Conservation (phyloP, 1,140 invertebrate genomes). For the Choristoneura fumiferana region DNA sequence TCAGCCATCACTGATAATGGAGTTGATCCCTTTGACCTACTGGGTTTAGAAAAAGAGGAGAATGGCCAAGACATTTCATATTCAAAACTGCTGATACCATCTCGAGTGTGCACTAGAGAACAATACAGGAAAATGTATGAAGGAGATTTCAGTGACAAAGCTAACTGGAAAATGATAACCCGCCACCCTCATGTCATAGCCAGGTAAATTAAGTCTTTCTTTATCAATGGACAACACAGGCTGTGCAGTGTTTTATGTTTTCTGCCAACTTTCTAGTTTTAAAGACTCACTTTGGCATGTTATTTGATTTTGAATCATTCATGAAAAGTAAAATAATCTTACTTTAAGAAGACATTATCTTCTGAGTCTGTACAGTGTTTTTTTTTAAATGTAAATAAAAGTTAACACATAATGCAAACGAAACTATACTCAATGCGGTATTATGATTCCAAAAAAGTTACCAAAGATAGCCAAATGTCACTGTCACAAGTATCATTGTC, state of each 20-base stretch:
- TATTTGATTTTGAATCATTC: conserved; percentile 22
- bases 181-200: conserved; percentile 81
- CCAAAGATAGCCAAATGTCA: too few species aligned
- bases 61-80: conserved; percentile 94
- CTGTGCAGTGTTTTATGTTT: neutral
- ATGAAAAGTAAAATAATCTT: neutral
- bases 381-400: too few species aligned
- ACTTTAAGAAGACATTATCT: too few species aligned
- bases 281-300: conserved; percentile 26
- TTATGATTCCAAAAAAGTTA: too few species aligned
- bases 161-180: conserved; percentile 63
- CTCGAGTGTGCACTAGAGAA: conserved; percentile 80
- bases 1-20: conserved; percentile 91
- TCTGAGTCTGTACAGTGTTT: too few species aligned
- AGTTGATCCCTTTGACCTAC: conserved; percentile 90
- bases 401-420: too few species aligned
- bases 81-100: conserved; percentile 89
- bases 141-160: conserved; percentile 78
- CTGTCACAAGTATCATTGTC: too few species aligned
- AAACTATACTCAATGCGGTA: too few species aligned
- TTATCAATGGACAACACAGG: neutral
- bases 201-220: conserved; percentile 75
- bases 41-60: conserved; percentile 89
- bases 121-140: conserved; percentile 77
- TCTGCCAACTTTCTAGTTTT: neutral